Evolutionary conservation across 2,113 vertebrate species (phyloP).

Genomic region (Callaeas wilsoni): DNA sequence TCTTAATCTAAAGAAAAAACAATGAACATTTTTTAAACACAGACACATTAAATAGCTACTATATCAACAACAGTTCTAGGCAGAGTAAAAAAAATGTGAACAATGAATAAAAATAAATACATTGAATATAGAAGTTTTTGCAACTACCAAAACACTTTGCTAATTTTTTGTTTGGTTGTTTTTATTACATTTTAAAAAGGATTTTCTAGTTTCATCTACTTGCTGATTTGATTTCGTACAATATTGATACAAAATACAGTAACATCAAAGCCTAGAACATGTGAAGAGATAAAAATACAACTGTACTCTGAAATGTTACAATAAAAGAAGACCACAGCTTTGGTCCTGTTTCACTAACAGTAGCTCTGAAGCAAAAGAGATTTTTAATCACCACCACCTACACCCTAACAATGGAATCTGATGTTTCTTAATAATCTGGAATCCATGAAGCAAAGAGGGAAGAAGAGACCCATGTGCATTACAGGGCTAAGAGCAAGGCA

Average conservation of each 20-base stretch:
- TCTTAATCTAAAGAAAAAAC: background rate
- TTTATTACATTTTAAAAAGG: background rate
- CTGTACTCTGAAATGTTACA: background rate
- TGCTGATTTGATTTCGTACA: background rate
- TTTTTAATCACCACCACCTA: background rate
- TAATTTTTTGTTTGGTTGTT: background rate
- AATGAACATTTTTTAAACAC: background rate
- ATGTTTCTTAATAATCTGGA: background rate
- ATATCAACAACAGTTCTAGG: background rate
- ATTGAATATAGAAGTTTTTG: background rate
- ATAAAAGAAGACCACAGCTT: background rate
- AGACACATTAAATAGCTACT: background rate
- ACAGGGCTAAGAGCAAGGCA: background rate
- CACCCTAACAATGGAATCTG: background rate
- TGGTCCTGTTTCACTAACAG: background rate
- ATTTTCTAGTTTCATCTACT: background rate
- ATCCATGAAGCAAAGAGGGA: background rate
- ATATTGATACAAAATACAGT: background rate
- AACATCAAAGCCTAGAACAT: background rate
- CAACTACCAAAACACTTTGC: background rate
- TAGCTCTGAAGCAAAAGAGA: background rate
- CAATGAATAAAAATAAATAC: background rate
- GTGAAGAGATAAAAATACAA: background rate
- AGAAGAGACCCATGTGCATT: background rate
- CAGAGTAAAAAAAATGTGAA: background rate